phyloP scores from a whole-genome alignment of 1,140 invertebrate genomes.

The Coenobita brevimanus region DNA sequence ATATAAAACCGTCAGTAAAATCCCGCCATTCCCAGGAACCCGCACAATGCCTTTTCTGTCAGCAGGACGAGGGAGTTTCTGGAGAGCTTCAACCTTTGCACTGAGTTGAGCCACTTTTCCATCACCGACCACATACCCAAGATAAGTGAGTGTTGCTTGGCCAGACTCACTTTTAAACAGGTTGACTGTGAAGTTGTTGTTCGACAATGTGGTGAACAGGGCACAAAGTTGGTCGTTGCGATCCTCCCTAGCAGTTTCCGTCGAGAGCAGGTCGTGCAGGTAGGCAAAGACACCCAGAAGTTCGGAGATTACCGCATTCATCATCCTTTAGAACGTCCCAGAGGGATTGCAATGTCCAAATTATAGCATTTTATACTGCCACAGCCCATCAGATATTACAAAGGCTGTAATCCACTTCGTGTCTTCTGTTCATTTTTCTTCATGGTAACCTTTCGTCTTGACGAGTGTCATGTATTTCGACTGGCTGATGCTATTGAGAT shows the following conservation, averaged over 20 bases:
- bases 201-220: neutral
- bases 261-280: neutral
- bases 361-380: neutral
- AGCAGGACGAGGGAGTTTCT: neutral
- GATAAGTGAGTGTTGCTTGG: neutral
- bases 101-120: neutral
- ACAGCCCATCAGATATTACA: neutral
- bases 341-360: neutral
- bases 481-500: neutral
- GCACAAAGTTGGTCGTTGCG: neutral
- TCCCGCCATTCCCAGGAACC: slow-evolving; percentile 9
- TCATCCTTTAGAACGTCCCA: neutral
- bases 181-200: neutral
- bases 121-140: neutral
- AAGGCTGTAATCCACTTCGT: neutral
- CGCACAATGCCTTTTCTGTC: neutral
- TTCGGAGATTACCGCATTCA: neutral
- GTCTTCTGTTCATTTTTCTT: neutral
- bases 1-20: slow-evolving; percentile 3
- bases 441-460: neutral
- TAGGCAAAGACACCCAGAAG: neutral
- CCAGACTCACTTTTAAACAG: neutral
- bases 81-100: no score
- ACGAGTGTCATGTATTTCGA: neutral
- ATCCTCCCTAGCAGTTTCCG: neutral